phyloP scores from a whole-genome alignment of 2,888 invertebrate species.

The Heterodera filipjevi region DNA sequence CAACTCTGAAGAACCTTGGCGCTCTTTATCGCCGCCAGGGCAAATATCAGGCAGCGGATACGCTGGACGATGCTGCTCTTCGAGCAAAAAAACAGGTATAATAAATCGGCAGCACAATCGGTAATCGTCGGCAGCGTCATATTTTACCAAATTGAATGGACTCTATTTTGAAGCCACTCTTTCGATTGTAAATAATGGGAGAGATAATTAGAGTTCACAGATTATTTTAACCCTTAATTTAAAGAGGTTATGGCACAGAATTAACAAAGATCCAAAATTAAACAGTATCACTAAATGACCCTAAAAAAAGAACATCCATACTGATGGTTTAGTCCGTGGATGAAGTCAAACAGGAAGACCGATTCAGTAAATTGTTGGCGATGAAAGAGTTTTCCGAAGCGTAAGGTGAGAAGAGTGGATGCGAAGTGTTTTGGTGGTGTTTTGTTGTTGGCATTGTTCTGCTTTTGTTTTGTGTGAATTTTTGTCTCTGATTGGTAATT shows the following conservation, averaged over 20 bases:
- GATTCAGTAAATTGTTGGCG: constrained; percentile 28
- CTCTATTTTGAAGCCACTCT: too few relatives aligned
- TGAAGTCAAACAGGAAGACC: constrained; percentile 21
- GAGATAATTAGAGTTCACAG: too few relatives aligned
- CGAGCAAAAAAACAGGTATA: constrained; percentile 72
- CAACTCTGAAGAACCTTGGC: constrained; percentile 95
- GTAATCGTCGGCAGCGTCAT: too few relatives aligned
- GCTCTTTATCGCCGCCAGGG: constrained; percentile 97
- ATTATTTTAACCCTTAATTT: too few relatives aligned
- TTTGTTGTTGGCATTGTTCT: background rate
- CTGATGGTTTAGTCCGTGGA: constrained; percentile 15
- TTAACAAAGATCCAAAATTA: too few relatives aligned
- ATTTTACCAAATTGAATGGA: too few relatives aligned
- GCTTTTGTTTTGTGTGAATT: background rate
- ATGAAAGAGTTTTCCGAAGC: constrained; percentile 5
- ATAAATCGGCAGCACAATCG: background rate
- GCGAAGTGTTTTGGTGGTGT: background rate
- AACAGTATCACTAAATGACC: too few relatives aligned
- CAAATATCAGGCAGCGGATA: constrained; percentile 98
- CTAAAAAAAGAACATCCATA: too few relatives aligned
- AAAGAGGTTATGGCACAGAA: too few relatives aligned
- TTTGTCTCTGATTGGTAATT: background rate
- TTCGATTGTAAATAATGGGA: too few relatives aligned
- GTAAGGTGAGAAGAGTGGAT: constrained; percentile 1
- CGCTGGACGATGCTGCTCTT: constrained; percentile 94